Evolutionary conservation across 2,888 invertebrate genomes (phyloP), one percentile per base, ranked within the genome.

Genomic region (Drosophila formosana): DNA sequence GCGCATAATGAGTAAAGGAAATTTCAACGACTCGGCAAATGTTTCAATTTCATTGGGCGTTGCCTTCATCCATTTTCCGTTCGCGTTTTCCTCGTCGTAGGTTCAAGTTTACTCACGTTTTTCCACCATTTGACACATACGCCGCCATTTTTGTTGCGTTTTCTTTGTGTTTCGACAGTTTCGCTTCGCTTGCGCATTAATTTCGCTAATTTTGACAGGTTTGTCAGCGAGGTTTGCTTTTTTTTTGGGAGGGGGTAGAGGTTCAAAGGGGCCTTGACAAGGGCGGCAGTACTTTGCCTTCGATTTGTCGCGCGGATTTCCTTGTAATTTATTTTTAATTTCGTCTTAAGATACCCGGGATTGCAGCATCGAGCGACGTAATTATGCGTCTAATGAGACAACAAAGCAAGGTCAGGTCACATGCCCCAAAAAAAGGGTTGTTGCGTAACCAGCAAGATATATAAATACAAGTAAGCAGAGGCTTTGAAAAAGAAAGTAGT

Each of bases 321-420:
- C 70, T 51, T 68, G 81, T 83, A 86, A 83, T 83, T 83, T 83
- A 77, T 86, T 83, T 83, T 83, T 86, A 86, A 83, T 83, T 83
- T 83, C 45, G 47, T 47, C 87, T 75, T 81, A 72, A 72, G 77
- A 74, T 69, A 63, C 60, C 63, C 34, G 49, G 39, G 47, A 49
- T 46, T 49, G n/a, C 50, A 52, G 57, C 61, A 66, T 66, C 69
- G 87, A 76, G 78, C 71, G 39, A 62, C 79, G 82, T 83, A 86
- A 86, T 86, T 88, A 86, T 78, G 80, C 80, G 85, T 72, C 82
- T 86, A 86, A 86, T 88, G 86, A 86, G 85, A 83, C 88, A 88
- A 88, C 83, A 80, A 88, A 83, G 85, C 75, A 69, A 79, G 81
- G 71, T 69, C 66, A 68, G 57, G 30, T 25, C 55, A 28, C 9